Base-by-base conservation (phyloP, 2,888 invertebrate genomes). In the Nudaria mundana region DNA sequence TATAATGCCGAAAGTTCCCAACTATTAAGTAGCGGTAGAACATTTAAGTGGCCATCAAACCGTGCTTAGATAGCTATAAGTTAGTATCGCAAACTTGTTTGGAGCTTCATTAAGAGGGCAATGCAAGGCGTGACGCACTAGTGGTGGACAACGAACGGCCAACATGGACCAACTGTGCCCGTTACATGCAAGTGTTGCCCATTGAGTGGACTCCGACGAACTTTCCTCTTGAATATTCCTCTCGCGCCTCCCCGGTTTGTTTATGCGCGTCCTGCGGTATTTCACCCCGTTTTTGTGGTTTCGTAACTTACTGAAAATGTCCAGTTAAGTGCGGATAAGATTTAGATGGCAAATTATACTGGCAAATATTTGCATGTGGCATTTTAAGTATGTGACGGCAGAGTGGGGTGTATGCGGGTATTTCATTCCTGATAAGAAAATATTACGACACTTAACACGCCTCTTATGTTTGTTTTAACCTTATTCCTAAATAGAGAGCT, bases 141-240 rank as follows among this genome's bases (percentile, higher is more conserved):
- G 23, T 16, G 43, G 35, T 48, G 56, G 54, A 38, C 56, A 52
- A 71, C 36, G 65, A n/a, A 64, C 63, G 63, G 71, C 66, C 71
- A 68, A 60, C 81, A 48, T 58, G 48, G 52, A 44, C 47, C 45
- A 63, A 83, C 79, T 83, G 70, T 42, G 74, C 65, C 81, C 77
- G 83, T 88, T 88, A 63, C 64, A 72, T 70, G 71, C 87, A 88
- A 87, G 81, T 85, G 87, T 78, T 71, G 81, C 81, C 69, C 66
- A 71, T 74, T 63, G 68, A 74, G 66, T 73, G 70, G 71, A 71
- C 74, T 57, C 55, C 49, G 66, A 56, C 61, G 47, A 87, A 87
- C 80, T 88, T 88, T 83, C 73, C 84, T 78, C 77, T 76, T 86
- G 85, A 86, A 86, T 87, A 87, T 86, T 85, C 83, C 72, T 55